Base-by-base conservation (phyloP, 1,140 invertebrate species). In the Drosophila aff. region DNA sequence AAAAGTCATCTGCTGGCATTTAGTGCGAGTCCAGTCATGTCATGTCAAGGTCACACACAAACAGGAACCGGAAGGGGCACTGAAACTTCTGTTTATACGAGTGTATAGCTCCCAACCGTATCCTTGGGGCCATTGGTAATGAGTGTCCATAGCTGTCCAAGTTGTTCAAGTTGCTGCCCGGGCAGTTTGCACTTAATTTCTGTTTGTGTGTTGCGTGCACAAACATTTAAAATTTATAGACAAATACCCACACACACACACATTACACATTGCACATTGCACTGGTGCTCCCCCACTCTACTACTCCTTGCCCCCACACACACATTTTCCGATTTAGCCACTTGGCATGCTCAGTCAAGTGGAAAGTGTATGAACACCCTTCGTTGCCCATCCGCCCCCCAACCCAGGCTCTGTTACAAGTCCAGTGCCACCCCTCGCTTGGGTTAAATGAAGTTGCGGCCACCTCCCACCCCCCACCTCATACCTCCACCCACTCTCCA, bases 161-260 rank as follows among this genome's bases (percentile, higher is more conserved):
- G 58, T 66, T 63, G 63, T 36, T 74, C 71, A 73, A 73, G 71
- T 73, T 73, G 53, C 71, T 73, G 71, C 53, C 67, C 46, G 43
- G 44, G 15, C 68, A 73, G 71, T 61, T 74, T 61, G 71, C 71
- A 74, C 71, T 74, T 74, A 74, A 74, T 74, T 74, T 52, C 71
- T 74, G 57, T 74, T 73, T 74, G 53, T 73, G 55, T 61, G 55
- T 74, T 74, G 71, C 71, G 71, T 74, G 71, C 71, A 74, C 71
- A 74, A 73, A 61, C 71, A 74, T 74, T 74, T 74, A 74, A 74
- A 74, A 74, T 74, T 74, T 74, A 74, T 74, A 74, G 71, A 74
- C 71, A 74, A 74, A 74, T 68, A 9, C 3, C 23, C 31, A 21
- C 13, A 3, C 26, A 15, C 49, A 18, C 47, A 15, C 49, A 31